A percentile compares a stretch with the other conserved stretches of the same genome.
Evolutionary conservation across 2,113 vertebrate species (phyloP).

Genomic region (Pterocles orientalis): DNA sequence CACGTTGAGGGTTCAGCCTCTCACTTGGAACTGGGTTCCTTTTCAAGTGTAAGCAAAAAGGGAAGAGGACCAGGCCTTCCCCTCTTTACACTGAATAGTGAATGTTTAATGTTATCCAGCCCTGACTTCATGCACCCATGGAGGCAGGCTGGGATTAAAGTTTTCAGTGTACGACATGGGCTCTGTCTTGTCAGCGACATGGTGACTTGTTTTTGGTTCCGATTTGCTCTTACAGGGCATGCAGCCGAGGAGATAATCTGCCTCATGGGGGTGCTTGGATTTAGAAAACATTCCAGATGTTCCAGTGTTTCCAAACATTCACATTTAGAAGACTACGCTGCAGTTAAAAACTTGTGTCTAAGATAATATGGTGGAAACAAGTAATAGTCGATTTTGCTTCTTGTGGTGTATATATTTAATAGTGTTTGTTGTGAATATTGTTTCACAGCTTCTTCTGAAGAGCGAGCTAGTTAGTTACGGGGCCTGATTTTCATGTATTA

Average conservation of each 20-base stretch:
- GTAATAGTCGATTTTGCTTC: neutral
- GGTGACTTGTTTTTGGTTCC: neutral
- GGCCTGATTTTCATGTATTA: neutral
- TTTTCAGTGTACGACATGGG: neutral
- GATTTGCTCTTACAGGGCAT: no score
- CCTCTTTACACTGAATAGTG: neutral
- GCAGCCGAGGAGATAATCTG: neutral
- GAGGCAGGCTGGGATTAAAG: neutral
- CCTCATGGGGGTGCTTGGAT: neutral
- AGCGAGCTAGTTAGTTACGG: neutral
- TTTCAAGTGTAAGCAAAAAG: neutral
- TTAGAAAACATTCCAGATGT: neutral
- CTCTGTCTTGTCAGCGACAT: neutral
- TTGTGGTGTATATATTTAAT: neutral
- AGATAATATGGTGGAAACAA: neutral
- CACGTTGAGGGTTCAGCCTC: fast-evolving
- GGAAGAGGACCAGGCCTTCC: neutral
- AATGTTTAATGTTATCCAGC: neutral
- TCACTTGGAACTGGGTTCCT: neutral
- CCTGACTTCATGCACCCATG: neutral
- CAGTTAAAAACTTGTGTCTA: neutral
- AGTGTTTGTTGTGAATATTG: neutral
- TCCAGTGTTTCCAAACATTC: neutral
- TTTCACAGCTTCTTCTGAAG: neutral
- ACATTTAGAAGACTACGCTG: neutral